Percentiles rank a stretch among this genome's conserved stretches.
Conservation (phyloP, 2,888 invertebrate species). For the Scaptomyza flava region DNA sequence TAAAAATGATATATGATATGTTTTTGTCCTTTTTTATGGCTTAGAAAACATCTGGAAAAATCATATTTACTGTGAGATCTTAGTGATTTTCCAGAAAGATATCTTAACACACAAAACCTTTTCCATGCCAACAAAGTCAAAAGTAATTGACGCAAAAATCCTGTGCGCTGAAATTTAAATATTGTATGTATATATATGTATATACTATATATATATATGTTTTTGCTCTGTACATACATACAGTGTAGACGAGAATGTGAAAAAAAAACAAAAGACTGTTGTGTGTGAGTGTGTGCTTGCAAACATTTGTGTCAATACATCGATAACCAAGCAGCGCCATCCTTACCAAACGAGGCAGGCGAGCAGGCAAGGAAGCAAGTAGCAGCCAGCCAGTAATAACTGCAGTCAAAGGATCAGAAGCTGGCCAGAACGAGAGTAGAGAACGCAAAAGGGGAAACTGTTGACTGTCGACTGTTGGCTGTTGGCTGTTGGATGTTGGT, state of each 20-base stretch:
- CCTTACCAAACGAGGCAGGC: background rate
- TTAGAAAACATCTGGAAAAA: background rate
- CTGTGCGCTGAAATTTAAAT: constrained; percentile 51
- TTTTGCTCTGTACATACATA: background rate
- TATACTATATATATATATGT: constrained; percentile 8
- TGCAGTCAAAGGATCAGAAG: constrained; percentile 61
- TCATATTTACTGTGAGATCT: background rate
- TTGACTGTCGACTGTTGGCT: constrained; percentile 33
- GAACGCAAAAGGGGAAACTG: constrained; percentile 4
- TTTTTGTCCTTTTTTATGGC: background rate
- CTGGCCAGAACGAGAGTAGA: constrained; percentile 7
- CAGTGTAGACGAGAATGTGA: constrained; percentile 4
- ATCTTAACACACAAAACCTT: background rate
- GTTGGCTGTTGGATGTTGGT: constrained; percentile 41
- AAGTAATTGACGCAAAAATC: constrained; percentile 37
- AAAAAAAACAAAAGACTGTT: constrained; percentile 4
- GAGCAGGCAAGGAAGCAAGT: background rate
- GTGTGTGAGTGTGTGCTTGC: constrained; percentile 23
- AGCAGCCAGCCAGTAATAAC: constrained; percentile 38
- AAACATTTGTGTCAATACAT: constrained; percentile 70
- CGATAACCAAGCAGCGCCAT: constrained; percentile 50
- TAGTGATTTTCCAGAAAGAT: background rate
- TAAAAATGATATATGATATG: background rate
- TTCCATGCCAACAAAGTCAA: constrained; percentile 9
- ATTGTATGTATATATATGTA: constrained; percentile 9